Conservation (phyloP, 2,797 vertebrate genomes). For the Tapera naevia region DNA sequence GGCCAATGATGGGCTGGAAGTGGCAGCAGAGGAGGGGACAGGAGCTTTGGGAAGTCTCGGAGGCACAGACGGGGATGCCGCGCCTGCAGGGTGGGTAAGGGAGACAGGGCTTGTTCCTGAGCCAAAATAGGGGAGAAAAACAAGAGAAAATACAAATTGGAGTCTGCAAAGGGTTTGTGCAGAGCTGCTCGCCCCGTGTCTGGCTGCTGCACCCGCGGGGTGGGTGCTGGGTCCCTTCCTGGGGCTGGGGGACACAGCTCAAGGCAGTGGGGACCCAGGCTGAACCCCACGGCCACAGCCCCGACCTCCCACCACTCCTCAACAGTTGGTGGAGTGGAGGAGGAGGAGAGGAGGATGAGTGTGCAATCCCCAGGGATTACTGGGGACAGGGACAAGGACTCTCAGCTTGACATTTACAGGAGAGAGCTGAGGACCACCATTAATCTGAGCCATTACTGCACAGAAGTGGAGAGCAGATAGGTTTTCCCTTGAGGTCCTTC, state of each 20-base stretch:
- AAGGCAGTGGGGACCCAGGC: accelerated
- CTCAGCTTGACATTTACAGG: background rate
- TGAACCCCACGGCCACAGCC: background rate
- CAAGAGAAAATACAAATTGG: background rate
- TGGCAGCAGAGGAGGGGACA: background rate
- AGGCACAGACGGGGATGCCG: background rate
- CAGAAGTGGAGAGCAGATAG: background rate
- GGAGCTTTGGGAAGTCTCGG: background rate
- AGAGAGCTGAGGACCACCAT: background rate
- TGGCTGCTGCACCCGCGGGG: accelerated
- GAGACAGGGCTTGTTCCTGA: background rate
- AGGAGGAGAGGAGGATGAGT: background rate
- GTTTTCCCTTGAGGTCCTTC: background rate
- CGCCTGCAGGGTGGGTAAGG: background rate
- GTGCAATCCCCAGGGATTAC: background rate
- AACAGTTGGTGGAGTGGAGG: accelerated
- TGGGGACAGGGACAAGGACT: background rate
- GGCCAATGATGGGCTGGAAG: background rate
- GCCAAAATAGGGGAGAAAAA: background rate
- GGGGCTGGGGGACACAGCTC: background rate
- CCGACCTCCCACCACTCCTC: accelerated
- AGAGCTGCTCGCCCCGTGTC: accelerated
- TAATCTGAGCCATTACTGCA: background rate
- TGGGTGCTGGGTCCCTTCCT: background rate
- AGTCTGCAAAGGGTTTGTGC: background rate